Evolutionary conservation across 2,113 vertebrate species (phyloP).

Genomic region (Sciurus niger): DNA sequence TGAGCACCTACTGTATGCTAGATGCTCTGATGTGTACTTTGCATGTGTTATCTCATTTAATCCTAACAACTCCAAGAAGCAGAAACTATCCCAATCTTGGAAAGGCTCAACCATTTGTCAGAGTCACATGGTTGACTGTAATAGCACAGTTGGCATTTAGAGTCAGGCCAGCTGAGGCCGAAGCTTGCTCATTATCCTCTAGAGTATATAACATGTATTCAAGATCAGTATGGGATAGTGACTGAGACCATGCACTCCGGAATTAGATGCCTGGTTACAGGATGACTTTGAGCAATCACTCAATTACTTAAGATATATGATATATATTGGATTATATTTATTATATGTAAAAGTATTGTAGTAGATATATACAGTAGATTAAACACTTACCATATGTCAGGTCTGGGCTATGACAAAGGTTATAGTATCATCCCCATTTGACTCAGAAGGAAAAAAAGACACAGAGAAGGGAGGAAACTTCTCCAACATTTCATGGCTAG

Average conservation of each 20-base stretch:
- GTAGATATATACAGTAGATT: background rate
- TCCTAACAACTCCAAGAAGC: background rate
- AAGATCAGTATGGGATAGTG: background rate
- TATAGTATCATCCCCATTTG: background rate
- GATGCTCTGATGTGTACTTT: background rate
- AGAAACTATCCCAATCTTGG: background rate
- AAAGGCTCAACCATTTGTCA: background rate
- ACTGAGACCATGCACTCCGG: background rate
- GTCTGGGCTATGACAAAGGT: background rate
- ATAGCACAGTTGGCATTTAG: background rate
- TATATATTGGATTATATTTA: background rate
- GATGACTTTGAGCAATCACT: conserved; percentile 4
- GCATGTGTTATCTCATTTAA: background rate
- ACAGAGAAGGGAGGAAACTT: background rate
- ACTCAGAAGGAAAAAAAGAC: background rate
- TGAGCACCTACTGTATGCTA: background rate
- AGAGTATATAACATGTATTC: background rate
- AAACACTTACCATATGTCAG: background rate
- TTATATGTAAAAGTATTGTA: background rate
- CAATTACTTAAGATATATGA: background rate
- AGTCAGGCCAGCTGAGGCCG: background rate
- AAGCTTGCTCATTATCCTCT: background rate
- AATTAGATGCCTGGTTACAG: background rate
- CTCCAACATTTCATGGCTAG: background rate
- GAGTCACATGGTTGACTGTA: background rate